Conservation (phyloP, 2,888 invertebrate species). For the Lysandra bellargus region DNA sequence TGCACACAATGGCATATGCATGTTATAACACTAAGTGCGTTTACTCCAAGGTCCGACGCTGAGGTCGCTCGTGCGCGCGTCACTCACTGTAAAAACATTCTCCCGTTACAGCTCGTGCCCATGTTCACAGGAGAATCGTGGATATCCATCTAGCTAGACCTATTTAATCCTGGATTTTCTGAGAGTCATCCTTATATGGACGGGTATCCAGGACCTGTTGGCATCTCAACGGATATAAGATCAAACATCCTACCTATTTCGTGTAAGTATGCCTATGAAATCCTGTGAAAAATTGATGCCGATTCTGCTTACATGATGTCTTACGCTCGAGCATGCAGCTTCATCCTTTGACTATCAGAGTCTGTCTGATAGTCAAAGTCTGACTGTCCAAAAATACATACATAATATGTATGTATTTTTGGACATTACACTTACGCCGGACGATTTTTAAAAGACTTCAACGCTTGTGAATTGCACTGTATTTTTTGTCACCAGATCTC, state of each 20-base stretch:
- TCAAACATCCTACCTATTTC: not conserved
- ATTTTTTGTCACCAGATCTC: not conserved
- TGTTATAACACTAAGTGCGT: constrained; percentile 41
- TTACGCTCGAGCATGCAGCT: not conserved
- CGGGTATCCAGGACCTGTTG: too few relatives aligned
- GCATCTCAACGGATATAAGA: too few relatives aligned
- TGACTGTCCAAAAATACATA: too few relatives aligned
- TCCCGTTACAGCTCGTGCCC: constrained; percentile 57
- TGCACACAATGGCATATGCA: constrained; percentile 33
- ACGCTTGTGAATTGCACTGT: not conserved
- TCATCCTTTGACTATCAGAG: not conserved
- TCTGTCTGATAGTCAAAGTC: too few relatives aligned
- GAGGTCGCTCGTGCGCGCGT: constrained; percentile 72
- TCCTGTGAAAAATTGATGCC: not conserved
- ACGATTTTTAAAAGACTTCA: not conserved
- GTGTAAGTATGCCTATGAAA: not conserved
- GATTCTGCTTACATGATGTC: not conserved
- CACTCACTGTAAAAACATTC: constrained; percentile 65
- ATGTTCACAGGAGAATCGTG: constrained; percentile 14
- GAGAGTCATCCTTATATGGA: not conserved
- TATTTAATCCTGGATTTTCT: not conserved
- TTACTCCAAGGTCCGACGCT: constrained; percentile 64
- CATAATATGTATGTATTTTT: too few relatives aligned
- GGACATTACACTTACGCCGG: not conserved
- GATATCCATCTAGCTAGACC: not conserved